Conservation (phyloP, 2,113 vertebrate genomes). For the Pleuronectes platessa region DNA sequence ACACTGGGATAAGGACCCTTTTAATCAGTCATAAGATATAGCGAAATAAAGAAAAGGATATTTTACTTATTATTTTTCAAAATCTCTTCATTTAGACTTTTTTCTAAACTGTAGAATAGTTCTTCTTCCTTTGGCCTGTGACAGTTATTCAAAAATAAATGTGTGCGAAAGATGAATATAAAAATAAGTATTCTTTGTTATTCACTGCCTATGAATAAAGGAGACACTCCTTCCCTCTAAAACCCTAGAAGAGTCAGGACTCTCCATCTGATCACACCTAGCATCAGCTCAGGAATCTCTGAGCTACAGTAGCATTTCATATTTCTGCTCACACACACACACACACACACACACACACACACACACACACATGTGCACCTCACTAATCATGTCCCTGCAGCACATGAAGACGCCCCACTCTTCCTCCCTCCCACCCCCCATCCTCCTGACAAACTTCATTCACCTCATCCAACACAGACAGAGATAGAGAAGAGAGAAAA, state of each 20-base stretch:
- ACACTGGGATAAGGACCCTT: no score
- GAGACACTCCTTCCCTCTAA: neutral
- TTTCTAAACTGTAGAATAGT: no score
- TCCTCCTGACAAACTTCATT: constrained; percentile 39
- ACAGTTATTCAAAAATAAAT: neutral
- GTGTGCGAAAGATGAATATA: neutral
- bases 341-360: neutral
- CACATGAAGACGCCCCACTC: constrained; percentile 28
- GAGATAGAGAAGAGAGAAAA: constrained; percentile 29
- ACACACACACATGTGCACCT: constrained; percentile 26
- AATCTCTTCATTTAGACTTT: neutral
- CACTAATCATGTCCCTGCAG: constrained; percentile 55
- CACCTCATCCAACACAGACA: constrained; percentile 62
- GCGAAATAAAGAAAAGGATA: no score
- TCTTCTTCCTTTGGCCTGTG: neutral
- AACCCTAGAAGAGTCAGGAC: neutral
- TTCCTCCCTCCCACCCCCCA: neutral
- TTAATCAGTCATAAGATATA: no score
- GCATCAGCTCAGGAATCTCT: constrained; percentile 15
- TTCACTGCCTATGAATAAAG: neutral
- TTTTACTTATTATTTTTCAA: no score
- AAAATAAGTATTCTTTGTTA: neutral
- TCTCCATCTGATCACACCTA: constrained; percentile 11
- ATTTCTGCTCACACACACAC: constrained; percentile 16
- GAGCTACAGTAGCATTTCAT: constrained; percentile 50